Percentiles rank a stretch among this genome's conserved stretches.
phyloP scores from a whole-genome alignment of 2,888 invertebrate species.

The Lysandra coridon region DNA sequence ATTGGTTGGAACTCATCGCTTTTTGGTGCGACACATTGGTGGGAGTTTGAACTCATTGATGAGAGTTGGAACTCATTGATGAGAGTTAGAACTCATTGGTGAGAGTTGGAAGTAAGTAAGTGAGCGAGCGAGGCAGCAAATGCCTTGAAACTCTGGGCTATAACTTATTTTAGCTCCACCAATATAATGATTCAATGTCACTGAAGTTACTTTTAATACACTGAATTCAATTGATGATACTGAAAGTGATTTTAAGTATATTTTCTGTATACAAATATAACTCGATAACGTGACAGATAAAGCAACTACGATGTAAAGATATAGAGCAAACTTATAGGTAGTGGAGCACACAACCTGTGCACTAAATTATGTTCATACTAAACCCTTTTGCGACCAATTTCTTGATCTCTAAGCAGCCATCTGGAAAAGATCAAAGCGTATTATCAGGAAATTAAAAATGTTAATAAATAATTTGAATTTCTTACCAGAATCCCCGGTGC shows the following conservation, averaged over 20 bases:
- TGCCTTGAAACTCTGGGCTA: no score
- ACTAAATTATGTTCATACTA: constrained; percentile 53
- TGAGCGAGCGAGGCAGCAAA: no score
- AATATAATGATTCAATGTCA: no score
- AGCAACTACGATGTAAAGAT: constrained; percentile 17
- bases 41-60: neutral
- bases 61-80: neutral
- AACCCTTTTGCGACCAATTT: constrained; percentile 48
- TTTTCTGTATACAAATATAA: no score
- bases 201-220: no score
- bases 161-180: no score
- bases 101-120: neutral
- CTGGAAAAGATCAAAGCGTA: constrained; percentile 74
- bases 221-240: no score
- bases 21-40: no score
- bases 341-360: neutral
- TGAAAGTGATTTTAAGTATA: no score
- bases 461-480: constrained; percentile 42
- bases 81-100: no score
- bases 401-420: constrained; percentile 45
- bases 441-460: constrained; percentile 53
- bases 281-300: neutral
- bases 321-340: neutral
- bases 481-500: constrained; percentile 54
- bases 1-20: no score